Evolutionary conservation across 1,140 invertebrate species (phyloP), one percentile per base, ranked within the genome.

Genomic region (Aphelinus atriplicis): DNA sequence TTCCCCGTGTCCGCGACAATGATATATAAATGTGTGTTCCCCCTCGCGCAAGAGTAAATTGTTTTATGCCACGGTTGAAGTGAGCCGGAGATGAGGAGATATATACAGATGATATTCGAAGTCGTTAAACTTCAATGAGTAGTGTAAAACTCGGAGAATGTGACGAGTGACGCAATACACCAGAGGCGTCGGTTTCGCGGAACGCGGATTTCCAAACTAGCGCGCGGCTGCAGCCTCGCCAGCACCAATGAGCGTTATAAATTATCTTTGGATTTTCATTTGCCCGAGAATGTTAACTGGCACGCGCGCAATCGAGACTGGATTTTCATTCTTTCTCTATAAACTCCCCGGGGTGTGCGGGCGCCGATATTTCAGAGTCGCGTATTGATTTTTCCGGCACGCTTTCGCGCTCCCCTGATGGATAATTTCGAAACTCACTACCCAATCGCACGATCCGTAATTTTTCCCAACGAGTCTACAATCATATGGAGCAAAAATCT

Each of bases 141-240:
- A 43, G 56, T 26, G 26, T 26, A 26, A 26, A 26, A 26, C 65
- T 50, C 65, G 45, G 69, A 74, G 66, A 74, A 74, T 75, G 73
- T 69, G 67, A 47, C 66, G 42, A 3, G 46, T 75, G 66, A 75
- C 7, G 73, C 56, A 75, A 75, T 58, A 10, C 58, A 69, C 65
- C 60, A n/a, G 60, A 55, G 65, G 61, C 65, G 73, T 53, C 9
- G 45, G 51, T 58, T 67, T 26, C 51, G 57, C 6, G 45, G 66
- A 74, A 74, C 65, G 60, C 3, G 51, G 63, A 74, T 75, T 75
- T 69, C 67, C 53, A 53, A 75, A 75, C 65, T 26, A 26, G 26
- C 26, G 50, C n/a, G 58, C 61, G 71, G 47, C 57, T 43, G 51
- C 50, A 26, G 56, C 65, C 55, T 62, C 62, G 2, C 47, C 46